These are phyloP conservation scores for Ophion slaviceki DNA, from an alignment of 2,888 invertebrate genomes.

Conservation along the genomic window DNA sequence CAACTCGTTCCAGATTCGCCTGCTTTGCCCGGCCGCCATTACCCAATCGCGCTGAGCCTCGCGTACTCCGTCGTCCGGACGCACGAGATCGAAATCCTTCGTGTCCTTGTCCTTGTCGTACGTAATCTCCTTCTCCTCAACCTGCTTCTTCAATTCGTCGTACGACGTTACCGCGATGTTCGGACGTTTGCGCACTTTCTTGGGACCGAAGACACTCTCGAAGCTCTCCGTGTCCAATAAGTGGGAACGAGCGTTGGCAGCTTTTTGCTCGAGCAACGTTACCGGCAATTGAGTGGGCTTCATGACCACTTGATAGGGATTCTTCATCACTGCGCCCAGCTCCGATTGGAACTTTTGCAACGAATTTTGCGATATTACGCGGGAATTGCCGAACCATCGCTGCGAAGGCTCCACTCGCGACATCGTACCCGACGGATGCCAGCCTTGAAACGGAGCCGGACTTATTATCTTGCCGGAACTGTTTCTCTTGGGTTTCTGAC, in stretches of 20 bases:
- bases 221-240: conserved; percentile 98
- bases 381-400: conserved; percentile 99
- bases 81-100: conserved; percentile 92
- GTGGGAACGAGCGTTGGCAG: conserved; percentile 96
- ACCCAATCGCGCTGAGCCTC: conserved; percentile 96
- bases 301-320: conserved; percentile 99
- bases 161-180: conserved; percentile 91
- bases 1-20: conserved; percentile 99
- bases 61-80: conserved; percentile 91
- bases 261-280: conserved; percentile 95
- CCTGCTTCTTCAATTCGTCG: conserved; percentile 90
- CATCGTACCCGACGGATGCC: conserved; percentile 93
- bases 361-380: conserved; percentile 96
- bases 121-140: conserved; percentile 88
- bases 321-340: conserved; percentile 96
- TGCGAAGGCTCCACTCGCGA: conserved; percentile 98
- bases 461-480: conserved; percentile 94
- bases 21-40: conserved; percentile 97
- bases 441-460: conserved; percentile 98
- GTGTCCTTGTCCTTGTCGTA: conserved; percentile 90
- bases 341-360: conserved; percentile 96
- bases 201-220: conserved; percentile 97
- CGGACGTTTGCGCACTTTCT: conserved; percentile 95
- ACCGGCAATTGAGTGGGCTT: conserved; percentile 97
- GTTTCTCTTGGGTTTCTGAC: conserved; percentile 97